These are phyloP conservation scores for Mylabris phalerata DNA, from an alignment of 1,140 invertebrate species.

Conservation along the genomic window DNA sequence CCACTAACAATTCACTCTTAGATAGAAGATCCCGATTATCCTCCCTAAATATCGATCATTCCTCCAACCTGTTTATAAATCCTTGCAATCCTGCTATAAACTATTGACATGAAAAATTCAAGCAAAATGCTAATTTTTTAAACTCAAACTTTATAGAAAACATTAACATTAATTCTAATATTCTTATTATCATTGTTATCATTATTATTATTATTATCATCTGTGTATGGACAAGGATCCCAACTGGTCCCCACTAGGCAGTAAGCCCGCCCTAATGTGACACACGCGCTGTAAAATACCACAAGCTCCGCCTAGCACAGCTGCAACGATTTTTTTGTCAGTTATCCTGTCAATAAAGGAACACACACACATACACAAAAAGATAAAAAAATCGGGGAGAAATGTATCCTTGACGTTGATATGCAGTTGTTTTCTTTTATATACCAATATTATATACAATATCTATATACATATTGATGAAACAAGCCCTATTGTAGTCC, in stretches of 20 bases:
- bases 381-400: slow-evolving; percentile 5
- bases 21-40: slow-evolving; percentile 17
- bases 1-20: neutral
- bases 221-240: too few species aligned
- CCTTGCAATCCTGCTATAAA: neutral
- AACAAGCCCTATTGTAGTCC: neutral
- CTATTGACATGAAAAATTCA: too few species aligned
- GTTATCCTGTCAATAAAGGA: slow-evolving; percentile 29
- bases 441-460: neutral
- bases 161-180: too few species aligned
- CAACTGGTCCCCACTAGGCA: slow-evolving; percentile 5
- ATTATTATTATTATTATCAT: too few species aligned
- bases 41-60: slow-evolving; percentile 22
- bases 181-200: too few species aligned
- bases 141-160: too few species aligned
- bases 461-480: neutral
- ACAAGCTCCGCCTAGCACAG: slow-evolving; percentile 21
- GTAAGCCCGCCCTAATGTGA: slow-evolving; percentile 14
- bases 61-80: slow-evolving; percentile 13
- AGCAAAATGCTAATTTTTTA: too few species aligned
- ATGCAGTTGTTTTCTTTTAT: slow-evolving; percentile 20
- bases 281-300: slow-evolving; percentile 16
- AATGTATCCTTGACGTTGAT: slow-evolving; percentile 16
- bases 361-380: neutral
- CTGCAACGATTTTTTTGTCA: slow-evolving; percentile 29